Evolutionary conservation across 2,113 vertebrate genomes (phyloP).

Genomic region (Camelus dromedarius): DNA sequence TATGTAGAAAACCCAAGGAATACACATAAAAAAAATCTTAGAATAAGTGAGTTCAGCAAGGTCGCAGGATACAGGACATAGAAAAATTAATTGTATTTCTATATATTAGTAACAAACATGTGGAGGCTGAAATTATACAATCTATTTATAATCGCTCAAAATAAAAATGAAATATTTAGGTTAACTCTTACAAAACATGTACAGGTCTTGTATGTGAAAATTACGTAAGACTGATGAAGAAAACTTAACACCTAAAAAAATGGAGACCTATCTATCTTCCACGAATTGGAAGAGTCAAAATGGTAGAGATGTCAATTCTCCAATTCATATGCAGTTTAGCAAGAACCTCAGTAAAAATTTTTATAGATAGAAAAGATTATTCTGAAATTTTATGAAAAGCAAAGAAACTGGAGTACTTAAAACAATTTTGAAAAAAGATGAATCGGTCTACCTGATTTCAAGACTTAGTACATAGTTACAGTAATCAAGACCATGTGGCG

Average conservation of each 20-base stretch:
- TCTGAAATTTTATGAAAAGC: conserved; percentile 9
- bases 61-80: background rate
- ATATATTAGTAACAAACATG: background rate
- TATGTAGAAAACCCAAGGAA: background rate
- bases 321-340: background rate
- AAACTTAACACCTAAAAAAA: background rate
- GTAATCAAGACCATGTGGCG: background rate
- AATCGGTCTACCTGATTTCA: background rate
- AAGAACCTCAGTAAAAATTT: conserved; percentile 13
- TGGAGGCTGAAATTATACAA: background rate
- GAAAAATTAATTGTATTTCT: background rate
- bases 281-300: background rate
- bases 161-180: conserved; percentile 8
- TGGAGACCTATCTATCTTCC: background rate
- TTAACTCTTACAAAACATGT: background rate
- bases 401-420: background rate
- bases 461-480: background rate
- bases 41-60: background rate
- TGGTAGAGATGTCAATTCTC: background rate
- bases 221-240: background rate
- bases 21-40: background rate
- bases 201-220: background rate
- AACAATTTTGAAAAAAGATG: background rate
- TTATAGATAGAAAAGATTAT: background rate
- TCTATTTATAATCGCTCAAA: background rate